Conservation (phyloP, 2,888 invertebrate species). For the Amphimallon solstitiale region DNA sequence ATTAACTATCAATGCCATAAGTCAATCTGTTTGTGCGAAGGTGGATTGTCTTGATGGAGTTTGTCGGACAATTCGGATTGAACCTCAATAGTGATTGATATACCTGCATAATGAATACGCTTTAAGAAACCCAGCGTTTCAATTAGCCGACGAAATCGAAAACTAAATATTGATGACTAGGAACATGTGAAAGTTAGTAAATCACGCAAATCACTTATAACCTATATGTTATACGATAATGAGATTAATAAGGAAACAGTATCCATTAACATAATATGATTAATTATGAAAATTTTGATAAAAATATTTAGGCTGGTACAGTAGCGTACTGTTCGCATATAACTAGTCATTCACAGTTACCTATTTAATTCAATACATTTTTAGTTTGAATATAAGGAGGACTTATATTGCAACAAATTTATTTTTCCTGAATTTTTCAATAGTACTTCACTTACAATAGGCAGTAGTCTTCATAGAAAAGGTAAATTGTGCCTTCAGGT, state of each 20-base stretch:
- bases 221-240: neutral
- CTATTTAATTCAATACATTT: too few species aligned
- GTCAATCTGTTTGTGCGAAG: slow-evolving; percentile 1
- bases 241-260: slow-evolving; percentile 1
- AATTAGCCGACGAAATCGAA: slow-evolving; percentile 32
- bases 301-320: too few species aligned
- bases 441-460: too few species aligned
- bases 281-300: too few species aligned
- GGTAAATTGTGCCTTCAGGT: too few species aligned
- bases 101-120: slow-evolving; percentile 42
- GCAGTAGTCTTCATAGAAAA: too few species aligned
- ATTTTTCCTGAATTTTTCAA: too few species aligned
- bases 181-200: neutral
- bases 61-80: slow-evolving; percentile 3
- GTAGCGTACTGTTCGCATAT: too few species aligned
- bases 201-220: slow-evolving; percentile 18
- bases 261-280: too few species aligned
- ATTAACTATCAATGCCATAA: neutral
- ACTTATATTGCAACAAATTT: too few species aligned
- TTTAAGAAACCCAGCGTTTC: slow-evolving; percentile 23
- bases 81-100: slow-evolving; percentile 43
- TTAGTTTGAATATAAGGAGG: too few species aligned
- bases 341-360: too few species aligned
- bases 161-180: slow-evolving; percentile 35
- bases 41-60: neutral